Base-by-base conservation (phyloP, 2,113 vertebrate genomes). In the Ellobius talpinus region DNA sequence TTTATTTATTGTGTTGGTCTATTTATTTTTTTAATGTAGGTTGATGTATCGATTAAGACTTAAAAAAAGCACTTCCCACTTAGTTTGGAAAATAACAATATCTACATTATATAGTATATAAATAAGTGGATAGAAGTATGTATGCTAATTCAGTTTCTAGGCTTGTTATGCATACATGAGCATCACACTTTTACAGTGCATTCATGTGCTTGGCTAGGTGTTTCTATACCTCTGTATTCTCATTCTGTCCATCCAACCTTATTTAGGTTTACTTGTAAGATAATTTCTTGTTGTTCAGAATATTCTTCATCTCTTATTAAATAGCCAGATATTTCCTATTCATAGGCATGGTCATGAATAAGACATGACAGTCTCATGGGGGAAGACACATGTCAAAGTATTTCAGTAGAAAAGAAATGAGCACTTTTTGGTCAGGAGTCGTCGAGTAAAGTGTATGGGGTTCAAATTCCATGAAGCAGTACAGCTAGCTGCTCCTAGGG, bases 21-120 rank as follows among this genome's bases (percentile, higher is more conserved):
- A 95, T 96, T 96, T 97, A 58, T 98, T 96, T 92, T 92, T 98
- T 94, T 93, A 98, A 97, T 81, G 97, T 95, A 86, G 70, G 17
- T 97, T 92, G 39, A 91, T 8, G 7, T 97, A 97, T 95, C 76
- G 97, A 98, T 93, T 79, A 74, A 72, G 72, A 86, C 97, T 97
- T 94, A 98, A 98, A 82, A 81, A 55, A 93, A 97, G 88, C 47
- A 36, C 89, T 97, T 97, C 89, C 94, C 24, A 55, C 95, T 97
- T 89, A 87, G 66, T 74, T 81, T 77, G 78, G 70, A 88, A 85
- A 95, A 91, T 36, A 92, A 93, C 68, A 63, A 90, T 82, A 16
- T 55, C 50, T 86, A 52, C 68, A 84, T 94, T 87, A 78, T 86
- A 95, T 96, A 78, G 73, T 93, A 50, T 24, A 55, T 52, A 97